phyloP scores from a whole-genome alignment of 2,888 invertebrate genomes.

The Geophilus truncorum region DNA sequence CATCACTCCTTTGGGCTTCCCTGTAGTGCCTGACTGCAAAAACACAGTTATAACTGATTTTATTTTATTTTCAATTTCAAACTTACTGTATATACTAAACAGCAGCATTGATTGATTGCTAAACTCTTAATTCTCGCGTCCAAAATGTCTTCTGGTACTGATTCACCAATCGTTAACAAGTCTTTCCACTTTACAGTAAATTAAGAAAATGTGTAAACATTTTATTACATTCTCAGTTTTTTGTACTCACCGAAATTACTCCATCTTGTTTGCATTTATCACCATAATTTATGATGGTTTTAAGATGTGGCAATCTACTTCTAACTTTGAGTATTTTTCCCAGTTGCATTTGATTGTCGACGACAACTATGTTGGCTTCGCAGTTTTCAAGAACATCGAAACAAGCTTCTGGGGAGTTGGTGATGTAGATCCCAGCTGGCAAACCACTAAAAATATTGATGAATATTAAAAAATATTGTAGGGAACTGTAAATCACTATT shows the following conservation, averaged over 20 bases:
- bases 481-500: not conserved
- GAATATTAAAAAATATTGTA: not conserved
- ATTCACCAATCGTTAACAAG: conserved; percentile 65
- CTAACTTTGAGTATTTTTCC: conserved; percentile 44
- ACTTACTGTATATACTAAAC: conserved; percentile 71
- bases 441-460: conserved; percentile 59
- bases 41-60: too few relatives aligned
- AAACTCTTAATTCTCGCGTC: conserved; percentile 63
- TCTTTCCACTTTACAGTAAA: conserved; percentile 88
- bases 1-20: conserved; percentile 89
- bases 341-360: conserved; percentile 57
- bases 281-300: conserved; percentile 48
- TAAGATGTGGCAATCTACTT: conserved; percentile 41
- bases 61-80: too few relatives aligned
- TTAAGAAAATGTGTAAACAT: too few relatives aligned
- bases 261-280: conserved; percentile 37
- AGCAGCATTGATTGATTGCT: conserved; percentile 76
- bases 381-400: conserved; percentile 68
- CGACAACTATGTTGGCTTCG: conserved; percentile 77
- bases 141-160: conserved; percentile 63
- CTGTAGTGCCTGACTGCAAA: conserved; percentile 76
- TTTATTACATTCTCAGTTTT: too few relatives aligned
- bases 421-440: conserved; percentile 83
- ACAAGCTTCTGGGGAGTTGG: conserved; percentile 81
- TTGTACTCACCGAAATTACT: too few relatives aligned